Evolutionary conservation across 2,797 vertebrate genomes (phyloP).

Genomic region (Anabacerthia variegaticeps): DNA sequence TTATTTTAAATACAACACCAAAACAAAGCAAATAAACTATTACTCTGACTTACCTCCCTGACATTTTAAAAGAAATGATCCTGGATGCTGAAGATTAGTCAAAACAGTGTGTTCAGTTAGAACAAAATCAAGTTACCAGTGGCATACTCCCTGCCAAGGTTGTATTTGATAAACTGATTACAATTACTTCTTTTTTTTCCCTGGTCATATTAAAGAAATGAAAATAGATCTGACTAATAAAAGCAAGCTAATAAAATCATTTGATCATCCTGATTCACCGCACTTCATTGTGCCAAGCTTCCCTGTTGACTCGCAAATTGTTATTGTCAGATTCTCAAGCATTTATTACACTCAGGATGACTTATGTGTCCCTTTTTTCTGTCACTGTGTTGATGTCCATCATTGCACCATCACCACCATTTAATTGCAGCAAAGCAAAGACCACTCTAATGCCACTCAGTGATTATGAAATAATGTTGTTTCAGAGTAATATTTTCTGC

Average conservation of each 20-base stretch:
- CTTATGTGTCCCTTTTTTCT: conserved; percentile 24
- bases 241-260: conserved; percentile 81
- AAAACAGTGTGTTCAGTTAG: conserved; percentile 30
- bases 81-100: conserved; percentile 4
- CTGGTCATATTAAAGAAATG: conserved; percentile 75
- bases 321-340: conserved; percentile 70
- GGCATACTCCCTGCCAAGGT: conserved; percentile 30
- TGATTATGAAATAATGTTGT: background rate
- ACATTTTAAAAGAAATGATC: conserved; percentile 8
- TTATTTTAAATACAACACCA: conserved; percentile 33
- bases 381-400: conserved; percentile 50
- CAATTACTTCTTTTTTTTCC: conserved; percentile 76
- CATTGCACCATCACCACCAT: background rate
- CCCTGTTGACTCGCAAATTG: conserved; percentile 81
- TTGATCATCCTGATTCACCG: conserved; percentile 83
- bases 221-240: conserved; percentile 83
- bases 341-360: conserved; percentile 69
- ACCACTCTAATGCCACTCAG: background rate
- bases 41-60: background rate
- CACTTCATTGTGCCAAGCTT: conserved; percentile 70
- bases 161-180: conserved; percentile 77
- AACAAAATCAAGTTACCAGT: conserved; percentile 48
- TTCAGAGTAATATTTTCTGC: background rate
- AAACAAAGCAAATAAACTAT: conserved; percentile 22
- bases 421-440: background rate